Conservation (phyloP, 2,797 vertebrate species). For the Garrulus glandarius region DNA sequence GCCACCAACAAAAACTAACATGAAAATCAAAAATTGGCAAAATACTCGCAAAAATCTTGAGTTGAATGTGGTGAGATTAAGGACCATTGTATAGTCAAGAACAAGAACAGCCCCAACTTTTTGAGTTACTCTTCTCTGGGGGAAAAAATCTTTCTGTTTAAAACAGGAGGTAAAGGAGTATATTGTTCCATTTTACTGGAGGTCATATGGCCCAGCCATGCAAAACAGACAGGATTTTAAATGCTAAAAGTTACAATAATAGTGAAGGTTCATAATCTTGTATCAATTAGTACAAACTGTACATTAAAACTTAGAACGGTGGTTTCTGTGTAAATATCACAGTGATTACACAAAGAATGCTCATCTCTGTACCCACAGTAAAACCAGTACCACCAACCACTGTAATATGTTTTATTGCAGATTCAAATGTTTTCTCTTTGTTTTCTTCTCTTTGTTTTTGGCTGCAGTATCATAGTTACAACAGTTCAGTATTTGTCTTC, state of each 20-base stretch:
- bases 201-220: neutral
- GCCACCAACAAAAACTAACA: neutral
- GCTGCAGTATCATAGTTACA: constrained; percentile 93
- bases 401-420: neutral
- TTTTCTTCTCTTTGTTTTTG: constrained; percentile 38
- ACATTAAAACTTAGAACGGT: neutral
- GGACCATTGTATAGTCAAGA: neutral
- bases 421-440: neutral
- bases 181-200: neutral
- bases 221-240: neutral
- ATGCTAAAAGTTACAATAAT: neutral
- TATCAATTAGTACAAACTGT: neutral
- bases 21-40: neutral
- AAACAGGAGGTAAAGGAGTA: neutral
- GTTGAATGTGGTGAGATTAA: neutral
- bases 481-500: constrained; percentile 96
- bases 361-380: neutral
- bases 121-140: neutral
- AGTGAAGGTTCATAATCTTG: neutral
- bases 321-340: neutral
- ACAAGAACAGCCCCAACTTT: neutral
- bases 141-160: neutral
- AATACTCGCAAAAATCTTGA: neutral
- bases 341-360: neutral
- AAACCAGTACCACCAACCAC: neutral